Conservation (phyloP, 2,797 vertebrate genomes). For the Clamator glandarius region DNA sequence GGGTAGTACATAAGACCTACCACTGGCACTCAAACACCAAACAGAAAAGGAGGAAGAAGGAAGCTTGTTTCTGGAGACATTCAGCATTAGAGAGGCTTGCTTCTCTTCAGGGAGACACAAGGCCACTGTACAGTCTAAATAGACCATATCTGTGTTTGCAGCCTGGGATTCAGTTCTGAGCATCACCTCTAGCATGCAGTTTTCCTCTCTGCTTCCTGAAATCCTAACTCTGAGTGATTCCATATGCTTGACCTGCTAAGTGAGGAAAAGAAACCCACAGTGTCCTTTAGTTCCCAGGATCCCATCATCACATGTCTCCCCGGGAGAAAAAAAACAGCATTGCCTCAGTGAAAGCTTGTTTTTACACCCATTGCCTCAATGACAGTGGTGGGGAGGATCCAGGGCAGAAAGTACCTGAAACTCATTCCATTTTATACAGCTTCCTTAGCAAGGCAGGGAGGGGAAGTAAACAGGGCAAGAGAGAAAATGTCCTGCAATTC, state of each 20-base stretch:
- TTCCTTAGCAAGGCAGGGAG: not conserved
- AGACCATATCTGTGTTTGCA: conserved; percentile 16
- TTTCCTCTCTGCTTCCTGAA: not conserved
- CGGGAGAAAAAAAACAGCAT: not conserved
- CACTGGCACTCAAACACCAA: not conserved
- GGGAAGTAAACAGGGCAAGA: not conserved
- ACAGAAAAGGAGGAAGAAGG: conserved; percentile 17
- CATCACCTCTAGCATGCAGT: not conserved
- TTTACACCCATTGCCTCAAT: not conserved
- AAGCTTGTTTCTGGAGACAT: conserved; percentile 17
- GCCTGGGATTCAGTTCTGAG: not conserved
- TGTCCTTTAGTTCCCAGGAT: not conserved
- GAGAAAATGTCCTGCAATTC: conserved; percentile 4
- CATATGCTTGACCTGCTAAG: not conserved
- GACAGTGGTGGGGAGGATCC: not conserved
- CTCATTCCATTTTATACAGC: not conserved
- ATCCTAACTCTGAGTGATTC: not conserved
- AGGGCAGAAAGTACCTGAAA: conserved; percentile 3
- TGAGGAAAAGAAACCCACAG: not conserved
- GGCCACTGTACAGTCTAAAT: not conserved
- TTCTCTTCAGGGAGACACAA: conserved; percentile 3
- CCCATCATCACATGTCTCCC: not conserved
- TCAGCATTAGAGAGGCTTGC: conserved; percentile 16
- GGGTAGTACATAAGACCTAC: not conserved
- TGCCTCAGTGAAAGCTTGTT: not conserved